Evolutionary conservation across 1,140 invertebrate genomes (phyloP).

Genomic region (Sitophilus oryzae): DNA sequence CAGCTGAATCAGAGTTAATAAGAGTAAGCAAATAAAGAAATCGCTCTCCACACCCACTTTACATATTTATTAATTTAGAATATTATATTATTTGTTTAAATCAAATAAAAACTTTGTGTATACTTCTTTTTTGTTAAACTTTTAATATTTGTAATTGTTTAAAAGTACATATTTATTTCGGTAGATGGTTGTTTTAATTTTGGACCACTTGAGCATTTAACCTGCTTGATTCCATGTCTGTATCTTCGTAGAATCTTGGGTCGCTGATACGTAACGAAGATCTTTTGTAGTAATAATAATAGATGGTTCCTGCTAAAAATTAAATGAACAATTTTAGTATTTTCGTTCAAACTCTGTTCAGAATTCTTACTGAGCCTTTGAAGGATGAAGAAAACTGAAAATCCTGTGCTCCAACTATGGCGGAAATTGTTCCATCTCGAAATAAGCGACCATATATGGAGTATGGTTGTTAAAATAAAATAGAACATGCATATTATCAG

Average conservation of each 20-base stretch:
- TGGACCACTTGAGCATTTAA: not conserved
- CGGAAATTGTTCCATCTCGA: conserved; percentile 49
- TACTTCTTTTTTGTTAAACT: conserved; percentile 29
- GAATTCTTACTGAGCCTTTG: conserved; percentile 60
- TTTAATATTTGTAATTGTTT: conserved; percentile 29
- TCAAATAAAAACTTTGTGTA: conserved; percentile 26
- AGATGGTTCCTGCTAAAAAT: conserved; percentile 60
- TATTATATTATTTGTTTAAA: conserved; percentile 29
- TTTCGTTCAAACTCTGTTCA: too few species aligned
- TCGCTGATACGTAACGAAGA: conserved; percentile 63
- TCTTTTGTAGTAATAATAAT: conserved; percentile 70
- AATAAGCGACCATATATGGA: conserved; percentile 55
- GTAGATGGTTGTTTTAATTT: conserved; percentile 9
- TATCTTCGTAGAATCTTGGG: conserved; percentile 66
- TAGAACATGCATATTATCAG: conserved; percentile 53
- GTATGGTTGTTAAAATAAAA: conserved; percentile 49
- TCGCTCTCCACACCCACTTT: conserved; percentile 27
- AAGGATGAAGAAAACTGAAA: conserved; percentile 54
- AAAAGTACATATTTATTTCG: conserved; percentile 29
- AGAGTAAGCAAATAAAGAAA: conserved; percentile 15
- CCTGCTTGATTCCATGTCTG: conserved; percentile 58
- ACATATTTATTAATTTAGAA: conserved; percentile 33
- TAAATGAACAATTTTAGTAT: too few species aligned
- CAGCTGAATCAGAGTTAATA: conserved; percentile 9
- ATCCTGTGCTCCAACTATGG: conserved; percentile 50